Base-by-base conservation (phyloP, 1,140 invertebrate species). In the Zelostemma sp. region DNA sequence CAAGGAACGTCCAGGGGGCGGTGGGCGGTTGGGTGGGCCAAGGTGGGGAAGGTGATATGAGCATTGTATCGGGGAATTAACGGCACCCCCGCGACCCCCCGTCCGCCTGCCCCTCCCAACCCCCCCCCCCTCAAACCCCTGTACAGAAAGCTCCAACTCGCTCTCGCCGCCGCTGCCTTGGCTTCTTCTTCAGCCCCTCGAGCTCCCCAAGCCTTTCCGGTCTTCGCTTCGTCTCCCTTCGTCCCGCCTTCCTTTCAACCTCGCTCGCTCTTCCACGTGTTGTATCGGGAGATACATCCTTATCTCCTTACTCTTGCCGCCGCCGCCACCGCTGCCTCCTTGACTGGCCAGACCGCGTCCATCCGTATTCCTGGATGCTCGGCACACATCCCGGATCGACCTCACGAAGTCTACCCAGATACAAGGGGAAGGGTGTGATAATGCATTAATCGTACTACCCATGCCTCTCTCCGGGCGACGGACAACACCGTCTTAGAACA, bases 31-130 rank as follows among this genome's bases (percentile, higher is more conserved):
- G 46, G 59, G 62, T 59, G 72, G 63, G 61, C 62, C 64, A 74
- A 64, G 56, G 67, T 70, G 67, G 71, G 71, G 71, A 66, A 85
- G 83, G 82, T 84, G 84, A 85, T 86, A 85, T 85, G 84, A 85
- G 84, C 83, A 86, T 86, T 85, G 84, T 86, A 85, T 86, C 82
- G 84, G 82, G 83, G 83, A 86, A 86, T 86, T 86, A 86, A 86
- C 83, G 82, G 79, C 75, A 74, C 79, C 74, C 73, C 72, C 67
- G 70, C 66, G 41, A 63, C 66, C 59, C 48, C 16, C 41, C 51
- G 11, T 33, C 21, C 49, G 17, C 48, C n/a, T n/a, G n/a, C n/a
- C 33, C 33, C 6, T 9, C 33, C 33, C 33, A 9, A 35, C 6
- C 6, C 33, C 2, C 33, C 33, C 33, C n/a, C n/a, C 33, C 14